A percentile compares a stretch with the other conserved stretches of the same genome.
phyloP scores from a whole-genome alignment of 1,140 invertebrate species.

The Wasmannia auropunctata region DNA sequence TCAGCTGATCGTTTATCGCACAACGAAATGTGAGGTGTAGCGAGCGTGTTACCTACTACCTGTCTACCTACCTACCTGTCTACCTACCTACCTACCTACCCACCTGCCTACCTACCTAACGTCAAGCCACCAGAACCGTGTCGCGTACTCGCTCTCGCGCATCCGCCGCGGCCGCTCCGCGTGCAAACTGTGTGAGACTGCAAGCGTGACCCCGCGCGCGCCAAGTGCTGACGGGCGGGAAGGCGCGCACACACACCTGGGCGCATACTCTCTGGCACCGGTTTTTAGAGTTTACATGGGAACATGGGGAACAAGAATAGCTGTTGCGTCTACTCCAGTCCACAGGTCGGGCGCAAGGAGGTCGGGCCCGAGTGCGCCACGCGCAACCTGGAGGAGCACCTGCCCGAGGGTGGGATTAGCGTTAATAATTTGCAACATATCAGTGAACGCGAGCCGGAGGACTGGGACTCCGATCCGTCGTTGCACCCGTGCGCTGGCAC shows the following conservation, averaged over 20 bases:
- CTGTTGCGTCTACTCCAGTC: conserved; percentile 91
- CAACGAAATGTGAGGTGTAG: conserved; percentile 60
- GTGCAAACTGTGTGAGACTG: conserved; percentile 6
- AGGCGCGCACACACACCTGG: too few relatives aligned
- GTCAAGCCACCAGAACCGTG: conserved; percentile 8
- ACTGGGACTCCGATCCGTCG: conserved; percentile 97
- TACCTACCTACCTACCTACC: background rate
- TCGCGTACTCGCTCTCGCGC: conserved; percentile 7
- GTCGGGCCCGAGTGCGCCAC: conserved; percentile 83
- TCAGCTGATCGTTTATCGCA: conserved; percentile 68
- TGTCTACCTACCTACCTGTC: background rate
- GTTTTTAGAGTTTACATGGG: conserved; percentile 40
- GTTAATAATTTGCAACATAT: conserved; percentile 98
- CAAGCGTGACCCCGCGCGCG: background rate
- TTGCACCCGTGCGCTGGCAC: conserved; percentile 97
- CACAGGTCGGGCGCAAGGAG: conserved; percentile 85
- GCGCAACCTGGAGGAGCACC: conserved; percentile 88
- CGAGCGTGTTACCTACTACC: background rate
- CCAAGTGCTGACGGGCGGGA: background rate
- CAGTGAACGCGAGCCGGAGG: conserved; percentile 98
- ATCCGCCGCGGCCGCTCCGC: background rate
- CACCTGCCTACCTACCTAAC: background rate
- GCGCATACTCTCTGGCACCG: background rate
- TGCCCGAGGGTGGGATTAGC: conserved; percentile 92
- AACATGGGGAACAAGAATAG: conserved; percentile 92